Percentiles rank a stretch among this genome's conserved stretches.
Evolutionary conservation across 2,113 vertebrate genomes (phyloP).

Genomic region (Emydura subglobosa): DNA sequence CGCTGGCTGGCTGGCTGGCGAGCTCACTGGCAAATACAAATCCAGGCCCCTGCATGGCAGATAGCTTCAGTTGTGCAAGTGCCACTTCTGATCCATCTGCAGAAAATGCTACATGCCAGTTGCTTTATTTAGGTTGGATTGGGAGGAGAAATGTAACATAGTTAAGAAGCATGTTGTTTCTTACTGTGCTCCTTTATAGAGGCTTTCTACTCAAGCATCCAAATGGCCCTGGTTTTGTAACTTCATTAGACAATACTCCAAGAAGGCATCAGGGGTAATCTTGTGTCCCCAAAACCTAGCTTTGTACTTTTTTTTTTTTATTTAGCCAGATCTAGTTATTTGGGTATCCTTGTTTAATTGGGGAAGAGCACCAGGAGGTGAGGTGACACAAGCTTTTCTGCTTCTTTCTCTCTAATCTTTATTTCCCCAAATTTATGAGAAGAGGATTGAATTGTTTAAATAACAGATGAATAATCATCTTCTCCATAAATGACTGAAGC

Average conservation of each 20-base stretch:
- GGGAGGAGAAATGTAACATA: neutral
- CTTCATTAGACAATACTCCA: neutral
- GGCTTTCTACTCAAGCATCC: neutral
- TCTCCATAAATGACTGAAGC: neutral
- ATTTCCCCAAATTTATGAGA: neutral
- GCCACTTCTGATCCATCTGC: constrained; percentile 62
- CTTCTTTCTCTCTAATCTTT: neutral
- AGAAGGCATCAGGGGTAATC: neutral
- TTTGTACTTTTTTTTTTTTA: neutral
- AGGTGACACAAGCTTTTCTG: neutral
- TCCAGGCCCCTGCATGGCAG: neutral
- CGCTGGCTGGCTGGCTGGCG: constrained; percentile 37
- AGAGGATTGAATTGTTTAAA: neutral
- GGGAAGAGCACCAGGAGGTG: neutral
- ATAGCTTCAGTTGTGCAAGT: constrained; percentile 25
- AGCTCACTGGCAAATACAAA: constrained; percentile 46
- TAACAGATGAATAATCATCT: neutral
- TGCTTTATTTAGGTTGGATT: neutral
- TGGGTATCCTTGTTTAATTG: neutral
- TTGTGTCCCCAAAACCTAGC: neutral
- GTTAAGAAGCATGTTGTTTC: neutral
- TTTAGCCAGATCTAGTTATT: neutral
- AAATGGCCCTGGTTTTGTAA: neutral
- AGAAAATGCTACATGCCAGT: neutral
- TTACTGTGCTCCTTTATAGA: neutral